These are phyloP conservation scores for Stomatorhinus walkeri DNA, from an alignment of 2,797 vertebrate genomes.

Conservation along the genomic window DNA sequence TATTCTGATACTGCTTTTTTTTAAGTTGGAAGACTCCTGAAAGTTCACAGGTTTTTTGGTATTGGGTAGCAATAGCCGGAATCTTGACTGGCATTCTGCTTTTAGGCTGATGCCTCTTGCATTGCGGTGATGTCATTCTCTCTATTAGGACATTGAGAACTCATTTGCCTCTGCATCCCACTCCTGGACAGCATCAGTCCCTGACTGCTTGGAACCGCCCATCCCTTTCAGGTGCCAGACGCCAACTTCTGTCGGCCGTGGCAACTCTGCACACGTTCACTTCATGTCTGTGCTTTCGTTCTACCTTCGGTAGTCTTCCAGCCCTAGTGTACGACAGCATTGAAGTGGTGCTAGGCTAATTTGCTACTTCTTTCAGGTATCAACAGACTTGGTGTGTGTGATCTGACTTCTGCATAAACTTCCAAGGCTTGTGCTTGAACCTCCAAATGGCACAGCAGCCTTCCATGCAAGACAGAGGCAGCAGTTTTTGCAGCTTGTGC, in stretches of 20 bases:
- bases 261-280: not conserved
- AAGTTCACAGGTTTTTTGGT: not conserved
- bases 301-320: not conserved
- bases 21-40: not conserved
- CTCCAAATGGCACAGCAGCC: not conserved
- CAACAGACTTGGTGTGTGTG: not conserved
- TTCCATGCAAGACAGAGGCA: not conserved
- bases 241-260: not conserved
- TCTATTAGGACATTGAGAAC: not conserved
- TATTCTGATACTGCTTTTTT: not conserved
- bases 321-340: not conserved
- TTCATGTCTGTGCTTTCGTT: not conserved
- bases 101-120: not conserved
- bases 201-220: not conserved
- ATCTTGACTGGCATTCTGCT: not conserved
- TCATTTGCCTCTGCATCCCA: not conserved
- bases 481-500: not conserved
- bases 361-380: not conserved
- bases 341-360: not conserved
- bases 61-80: not conserved
- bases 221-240: not conserved
- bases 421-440: not conserved
- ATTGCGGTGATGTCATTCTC: not conserved
- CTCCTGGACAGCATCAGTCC: not conserved
- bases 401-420: not conserved